Evolutionary conservation across 2,888 invertebrate species (phyloP).

Genomic region (Mystacides longicornis): DNA sequence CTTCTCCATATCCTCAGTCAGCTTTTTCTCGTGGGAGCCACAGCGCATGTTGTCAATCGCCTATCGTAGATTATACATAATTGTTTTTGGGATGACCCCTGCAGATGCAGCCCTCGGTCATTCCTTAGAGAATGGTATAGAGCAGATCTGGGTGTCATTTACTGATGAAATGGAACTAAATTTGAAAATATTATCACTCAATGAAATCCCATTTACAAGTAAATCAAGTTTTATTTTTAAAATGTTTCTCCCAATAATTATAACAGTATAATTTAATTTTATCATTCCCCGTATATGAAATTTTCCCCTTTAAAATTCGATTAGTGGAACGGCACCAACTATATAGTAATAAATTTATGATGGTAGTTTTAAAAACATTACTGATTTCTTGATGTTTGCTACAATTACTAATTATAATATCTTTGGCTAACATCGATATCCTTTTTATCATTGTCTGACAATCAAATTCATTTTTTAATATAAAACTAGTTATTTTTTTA

Average conservation of each 20-base stretch:
- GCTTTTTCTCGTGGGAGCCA: too few relatives aligned
- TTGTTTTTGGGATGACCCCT: too few relatives aligned
- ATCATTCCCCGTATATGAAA: too few relatives aligned
- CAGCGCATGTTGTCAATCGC: too few relatives aligned
- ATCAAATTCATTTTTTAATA: background rate
- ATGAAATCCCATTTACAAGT: background rate
- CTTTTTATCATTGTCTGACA: background rate
- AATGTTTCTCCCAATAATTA: background rate
- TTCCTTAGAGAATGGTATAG: too few relatives aligned
- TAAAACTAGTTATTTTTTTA: background rate
- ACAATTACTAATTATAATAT: background rate
- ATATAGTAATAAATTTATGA: background rate
- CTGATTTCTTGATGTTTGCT: background rate
- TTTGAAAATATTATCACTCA: background rate
- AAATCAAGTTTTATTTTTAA: background rate
- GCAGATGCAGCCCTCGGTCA: too few relatives aligned
- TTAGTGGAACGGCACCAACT: background rate
- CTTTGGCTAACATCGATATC: background rate
- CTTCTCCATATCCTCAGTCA: too few relatives aligned
- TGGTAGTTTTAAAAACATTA: background rate
- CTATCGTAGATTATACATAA: too few relatives aligned
- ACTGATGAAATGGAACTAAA: background rate
- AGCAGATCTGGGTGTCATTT: too few relatives aligned
- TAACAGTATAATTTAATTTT: background rate
- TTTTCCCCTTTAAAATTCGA: background rate